These are phyloP conservation scores for Mimumesa dahlbomi DNA, from an alignment of 2,888 invertebrate species.

Conservation along the genomic window DNA sequence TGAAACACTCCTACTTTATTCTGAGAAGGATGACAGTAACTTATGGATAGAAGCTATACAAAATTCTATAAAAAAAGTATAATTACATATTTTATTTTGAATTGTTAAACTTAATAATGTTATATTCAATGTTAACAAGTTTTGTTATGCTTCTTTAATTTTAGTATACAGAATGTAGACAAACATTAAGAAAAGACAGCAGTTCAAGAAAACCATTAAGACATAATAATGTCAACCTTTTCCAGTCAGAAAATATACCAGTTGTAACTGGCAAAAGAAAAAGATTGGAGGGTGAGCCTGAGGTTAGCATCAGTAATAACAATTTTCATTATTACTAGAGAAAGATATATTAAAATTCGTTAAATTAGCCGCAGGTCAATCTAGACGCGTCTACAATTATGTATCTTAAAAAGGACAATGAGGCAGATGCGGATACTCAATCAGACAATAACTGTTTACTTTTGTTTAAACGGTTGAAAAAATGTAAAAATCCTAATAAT, in stretches of 20 bases:
- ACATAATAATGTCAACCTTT: constrained; percentile 82
- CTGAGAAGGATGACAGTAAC: constrained; percentile 82
- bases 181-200: constrained; percentile 85
- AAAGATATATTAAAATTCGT: background rate
- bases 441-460: constrained; percentile 47
- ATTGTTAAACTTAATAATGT: background rate
- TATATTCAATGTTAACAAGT: background rate
- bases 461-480: constrained; percentile 50
- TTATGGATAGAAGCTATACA: constrained; percentile 83
- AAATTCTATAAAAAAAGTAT: constrained; percentile 82
- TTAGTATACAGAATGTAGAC: constrained; percentile 82
- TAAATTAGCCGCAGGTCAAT: constrained; percentile 31
- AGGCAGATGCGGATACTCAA: constrained; percentile 51
- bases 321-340: background rate
- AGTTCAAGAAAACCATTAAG: constrained; percentile 84
- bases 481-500: constrained; percentile 31
- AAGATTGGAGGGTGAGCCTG: constrained; percentile 53
- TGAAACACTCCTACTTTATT: constrained; percentile 83
- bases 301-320: constrained; percentile 40
- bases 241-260: constrained; percentile 72
- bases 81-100: constrained; percentile 8
- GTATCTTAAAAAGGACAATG: constrained; percentile 55
- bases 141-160: constrained; percentile 32
- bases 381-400: constrained; percentile 55
- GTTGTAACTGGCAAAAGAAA: constrained; percentile 63